These are phyloP conservation scores for Mormyrus lacerda DNA, from an alignment of 2,113 vertebrate genomes.

Conservation along the genomic window DNA sequence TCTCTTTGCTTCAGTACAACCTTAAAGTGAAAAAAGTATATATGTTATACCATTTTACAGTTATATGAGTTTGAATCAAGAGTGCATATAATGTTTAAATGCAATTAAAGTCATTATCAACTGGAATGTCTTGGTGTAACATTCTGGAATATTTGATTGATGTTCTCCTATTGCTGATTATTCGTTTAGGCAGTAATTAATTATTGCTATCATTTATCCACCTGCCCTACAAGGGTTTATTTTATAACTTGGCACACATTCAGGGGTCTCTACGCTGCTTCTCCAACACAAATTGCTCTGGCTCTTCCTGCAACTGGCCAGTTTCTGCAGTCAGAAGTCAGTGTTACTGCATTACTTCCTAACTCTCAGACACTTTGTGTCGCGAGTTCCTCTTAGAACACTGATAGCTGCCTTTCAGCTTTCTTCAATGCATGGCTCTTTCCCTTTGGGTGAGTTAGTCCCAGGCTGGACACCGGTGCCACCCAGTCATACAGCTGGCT, in stretches of 20 bases:
- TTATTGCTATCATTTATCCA: not conserved
- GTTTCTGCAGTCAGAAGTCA: not conserved
- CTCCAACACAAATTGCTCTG: not conserved
- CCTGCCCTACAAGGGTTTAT: not conserved
- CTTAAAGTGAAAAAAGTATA: not conserved
- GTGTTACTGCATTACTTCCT: not conserved
- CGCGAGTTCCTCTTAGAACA: not conserved
- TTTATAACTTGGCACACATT: not conserved
- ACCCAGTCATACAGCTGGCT: not conserved
- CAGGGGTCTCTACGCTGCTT: not conserved
- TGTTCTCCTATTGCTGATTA: not conserved
- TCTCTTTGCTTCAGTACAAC: not conserved
- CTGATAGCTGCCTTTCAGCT: not conserved
- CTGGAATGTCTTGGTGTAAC: slow-evolving; percentile 2
- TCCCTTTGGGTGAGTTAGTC: not conserved
- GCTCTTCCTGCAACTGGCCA: not conserved
- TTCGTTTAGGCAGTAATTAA: not conserved
- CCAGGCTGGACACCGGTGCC: not conserved
- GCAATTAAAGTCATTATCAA: not conserved
- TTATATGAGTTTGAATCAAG: not conserved
- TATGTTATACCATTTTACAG: not conserved
- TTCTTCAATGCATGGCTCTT: not conserved
- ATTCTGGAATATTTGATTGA: not conserved
- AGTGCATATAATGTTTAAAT: not conserved
- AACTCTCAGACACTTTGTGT: not conserved